Conservation (phyloP, 2,888 invertebrate genomes). For the Idaea aversata region DNA sequence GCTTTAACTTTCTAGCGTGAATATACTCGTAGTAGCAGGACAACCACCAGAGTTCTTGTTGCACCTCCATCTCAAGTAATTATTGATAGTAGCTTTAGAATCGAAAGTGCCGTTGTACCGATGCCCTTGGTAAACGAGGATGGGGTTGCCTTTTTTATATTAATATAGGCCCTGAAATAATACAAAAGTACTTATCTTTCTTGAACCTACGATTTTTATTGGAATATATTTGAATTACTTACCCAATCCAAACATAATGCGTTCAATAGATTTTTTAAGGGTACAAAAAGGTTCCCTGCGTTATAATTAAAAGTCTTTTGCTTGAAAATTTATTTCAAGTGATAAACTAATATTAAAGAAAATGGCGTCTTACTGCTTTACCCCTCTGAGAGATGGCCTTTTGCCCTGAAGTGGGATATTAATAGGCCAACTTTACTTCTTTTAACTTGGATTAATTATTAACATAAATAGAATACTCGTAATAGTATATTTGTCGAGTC, state of each 20-base stretch:
- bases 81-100: not conserved
- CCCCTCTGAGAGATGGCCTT: too few species aligned
- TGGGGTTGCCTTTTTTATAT: conserved; percentile 38
- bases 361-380: too few species aligned
- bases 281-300: not conserved
- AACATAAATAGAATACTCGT: too few species aligned
- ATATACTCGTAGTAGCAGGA: not conserved
- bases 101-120: conserved; percentile 34
- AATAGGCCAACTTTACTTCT: too few species aligned
- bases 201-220: not conserved
- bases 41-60: not conserved
- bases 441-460: too few species aligned
- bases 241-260: not conserved
- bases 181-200: not conserved
- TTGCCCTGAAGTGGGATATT: too few species aligned
- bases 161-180: conserved; percentile 25
- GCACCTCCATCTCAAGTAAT: not conserved
- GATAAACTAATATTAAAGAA: too few species aligned
- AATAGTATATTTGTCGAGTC: too few species aligned
- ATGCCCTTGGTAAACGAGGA: conserved; percentile 38
- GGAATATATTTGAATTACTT: not conserved
- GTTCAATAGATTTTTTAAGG: not conserved
- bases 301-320: too few species aligned
- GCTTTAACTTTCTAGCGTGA: not conserved
- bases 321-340: too few species aligned